Base-by-base conservation (phyloP, 1,140 invertebrate species). In the Atta colombica region DNA sequence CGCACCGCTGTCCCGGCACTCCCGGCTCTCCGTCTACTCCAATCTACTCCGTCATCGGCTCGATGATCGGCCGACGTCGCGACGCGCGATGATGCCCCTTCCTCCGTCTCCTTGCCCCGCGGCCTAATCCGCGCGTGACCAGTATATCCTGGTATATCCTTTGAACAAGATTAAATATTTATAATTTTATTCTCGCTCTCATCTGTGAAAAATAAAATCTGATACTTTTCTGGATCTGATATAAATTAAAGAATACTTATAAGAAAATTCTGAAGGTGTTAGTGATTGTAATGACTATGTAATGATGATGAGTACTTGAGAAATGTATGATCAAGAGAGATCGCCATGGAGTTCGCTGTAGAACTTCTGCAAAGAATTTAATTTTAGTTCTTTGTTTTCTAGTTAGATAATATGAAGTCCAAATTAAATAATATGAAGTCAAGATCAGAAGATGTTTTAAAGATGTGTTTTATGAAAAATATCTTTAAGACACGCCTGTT, bases 1-100 rank as follows among this genome's bases (percentile, higher is more conserved):
- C 39, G 8, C 39, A 45, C 39, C 39, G 39, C 39, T 45, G 39
- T 45, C 35, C 35, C 39, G 39, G 39, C 39, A 4, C 31, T 31
- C 28, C 3, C 28, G 28, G 28, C 28, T 31, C 28, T 31, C 31
- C 31, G 4, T 31, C 31, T 31, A 31, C 31, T 35, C 31, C 31
- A 5, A 3, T 35, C 66, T 88, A 85, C 71, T 45, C 39, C 1
- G 39, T 45, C 7, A 45, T 45, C 80, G n/a, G 66, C 39, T 51
- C 3, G 51, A 16, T 6, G n/a, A 69, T 74, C 51, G 69, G 14
- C 58, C 16, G 35, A 58, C 31, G 55, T 18, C 28, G 55, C 6
- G 53, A 31, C 4, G 25, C 25, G 12, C 28, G 16, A 10, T 3
- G 63, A 65, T 35, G 61, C 5, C 35, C 39, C 16, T 25, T 0